Percentiles rank a stretch among this genome's conserved stretches.
Conservation (phyloP, 2,797 vertebrate species). For the Chanos chanos region DNA sequence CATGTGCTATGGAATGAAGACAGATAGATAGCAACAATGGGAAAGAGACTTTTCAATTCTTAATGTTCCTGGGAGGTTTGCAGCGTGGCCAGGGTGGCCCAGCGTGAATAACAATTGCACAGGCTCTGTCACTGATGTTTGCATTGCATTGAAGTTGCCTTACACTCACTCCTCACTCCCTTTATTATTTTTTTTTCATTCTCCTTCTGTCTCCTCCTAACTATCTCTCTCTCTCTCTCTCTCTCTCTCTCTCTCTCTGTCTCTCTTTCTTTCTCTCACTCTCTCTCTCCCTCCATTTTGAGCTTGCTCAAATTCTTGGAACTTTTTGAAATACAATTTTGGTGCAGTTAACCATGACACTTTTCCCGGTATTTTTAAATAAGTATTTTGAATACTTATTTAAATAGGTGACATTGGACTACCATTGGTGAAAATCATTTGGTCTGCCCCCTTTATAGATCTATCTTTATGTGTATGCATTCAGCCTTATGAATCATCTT, state of each 20-base stretch:
- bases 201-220: not conserved
- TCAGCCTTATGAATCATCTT: no score
- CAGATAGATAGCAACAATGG: conserved; percentile 64
- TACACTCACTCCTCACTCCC: not conserved
- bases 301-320: not conserved
- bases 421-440: no score
- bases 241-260: not conserved
- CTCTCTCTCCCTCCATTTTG: not conserved
- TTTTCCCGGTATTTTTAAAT: not conserved
- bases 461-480: no score
- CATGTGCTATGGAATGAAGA: conserved; percentile 50
- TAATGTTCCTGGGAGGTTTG: conserved; percentile 52
- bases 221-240: not conserved
- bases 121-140: conserved; percentile 30
- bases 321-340: not conserved
- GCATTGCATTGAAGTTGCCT: conserved; percentile 38
- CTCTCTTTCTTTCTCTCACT: not conserved
- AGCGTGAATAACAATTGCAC: conserved; percentile 58
- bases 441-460: no score
- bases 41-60: conserved; percentile 59
- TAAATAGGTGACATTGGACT: no score
- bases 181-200: not conserved
- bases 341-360: not conserved
- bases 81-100: conserved; percentile 25
- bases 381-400: no score